Evolutionary conservation across 2,888 invertebrate genomes (phyloP).

Genomic region (Lottia gigantea): DNA sequence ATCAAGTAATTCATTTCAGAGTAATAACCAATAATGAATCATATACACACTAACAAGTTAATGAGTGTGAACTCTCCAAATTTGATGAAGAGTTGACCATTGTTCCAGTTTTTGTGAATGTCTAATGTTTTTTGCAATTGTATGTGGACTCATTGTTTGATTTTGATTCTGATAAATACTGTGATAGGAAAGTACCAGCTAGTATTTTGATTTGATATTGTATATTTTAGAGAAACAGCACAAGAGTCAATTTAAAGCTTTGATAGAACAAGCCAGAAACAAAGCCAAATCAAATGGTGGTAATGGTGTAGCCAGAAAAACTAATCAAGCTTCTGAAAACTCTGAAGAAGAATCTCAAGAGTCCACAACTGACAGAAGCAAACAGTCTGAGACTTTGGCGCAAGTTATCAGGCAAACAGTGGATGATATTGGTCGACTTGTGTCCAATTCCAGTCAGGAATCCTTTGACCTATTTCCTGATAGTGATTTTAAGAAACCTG

Average conservation of each 20-base stretch:
- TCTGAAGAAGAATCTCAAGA: neutral
- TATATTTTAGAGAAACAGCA: slow-evolving; percentile 21
- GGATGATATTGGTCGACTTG: neutral
- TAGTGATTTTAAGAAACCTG: neutral
- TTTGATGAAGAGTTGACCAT: no score
- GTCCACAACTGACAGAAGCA: neutral
- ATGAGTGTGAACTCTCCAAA: no score
- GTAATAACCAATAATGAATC: no score
- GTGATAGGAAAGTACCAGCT: no score
- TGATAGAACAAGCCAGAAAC: slow-evolving; percentile 23
- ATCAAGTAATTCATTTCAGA: no score
- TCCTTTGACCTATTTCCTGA: slow-evolving; percentile 1
- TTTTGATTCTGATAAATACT: no score
- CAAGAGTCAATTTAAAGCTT: slow-evolving; percentile 27
- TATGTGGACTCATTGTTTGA: no score
- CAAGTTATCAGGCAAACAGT: neutral
- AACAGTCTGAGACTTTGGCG: neutral
- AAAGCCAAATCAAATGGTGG: neutral
- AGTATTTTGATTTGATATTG: no score
- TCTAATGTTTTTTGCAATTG: no score
- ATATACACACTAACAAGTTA: no score
- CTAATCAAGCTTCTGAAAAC: neutral
- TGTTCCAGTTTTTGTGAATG: no score
- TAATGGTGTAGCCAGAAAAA: neutral
- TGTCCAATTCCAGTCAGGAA: neutral